Base-by-base conservation (phyloP, 2,113 vertebrate genomes). In the Elephas maximus region DNA sequence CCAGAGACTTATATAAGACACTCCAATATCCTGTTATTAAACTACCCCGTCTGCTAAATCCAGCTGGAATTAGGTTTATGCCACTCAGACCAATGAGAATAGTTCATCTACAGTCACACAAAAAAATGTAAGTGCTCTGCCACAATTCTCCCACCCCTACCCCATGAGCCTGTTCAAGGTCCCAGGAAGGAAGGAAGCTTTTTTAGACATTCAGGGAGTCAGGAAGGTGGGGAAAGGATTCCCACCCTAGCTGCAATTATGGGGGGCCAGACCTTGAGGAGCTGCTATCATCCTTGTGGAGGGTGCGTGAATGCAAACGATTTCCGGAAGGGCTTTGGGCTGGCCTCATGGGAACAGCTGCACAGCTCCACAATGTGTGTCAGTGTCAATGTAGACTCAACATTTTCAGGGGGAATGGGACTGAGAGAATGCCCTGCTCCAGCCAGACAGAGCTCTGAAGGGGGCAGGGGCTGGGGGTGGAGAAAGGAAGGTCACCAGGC, bases 291-390 rank as follows among this genome's bases (percentile, higher is more conserved):
- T 91, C 18, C 7, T 20, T 20, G 48, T 10, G 44, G 74, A 93
- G 63, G n/a, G 24, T 11, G 1, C 21, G 2, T 23, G 62, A 96
- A 87, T 86, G 41, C 63, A 62, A 93, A 93, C 24, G 17, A 37
- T 94, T 89, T 96, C 97, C 14, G 4, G 95, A 94, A 93, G 84
- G 69, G 28, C 82, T 69, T 69, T 12, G 21, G 74, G 60, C 77
- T 73, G 94, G 80, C 90, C 65, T 24, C 0, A 0, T 18, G 48
- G 78, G 30, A 94, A 83, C 96, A 95, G 93, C 93, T 94, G 93
- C 48, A 2, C 30, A 10, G 53, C 48, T 41, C 89, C 8, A 0
- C 41, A 20, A 62, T 28, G 79, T 77, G 74, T 67, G 78, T 94
- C 85, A 44, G 0, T 73, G 79, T 90, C 93, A 84, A 62, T 0